Conservation (phyloP, 2,113 vertebrate species). For the Sinocyclocheilus maitianheensis region DNA sequence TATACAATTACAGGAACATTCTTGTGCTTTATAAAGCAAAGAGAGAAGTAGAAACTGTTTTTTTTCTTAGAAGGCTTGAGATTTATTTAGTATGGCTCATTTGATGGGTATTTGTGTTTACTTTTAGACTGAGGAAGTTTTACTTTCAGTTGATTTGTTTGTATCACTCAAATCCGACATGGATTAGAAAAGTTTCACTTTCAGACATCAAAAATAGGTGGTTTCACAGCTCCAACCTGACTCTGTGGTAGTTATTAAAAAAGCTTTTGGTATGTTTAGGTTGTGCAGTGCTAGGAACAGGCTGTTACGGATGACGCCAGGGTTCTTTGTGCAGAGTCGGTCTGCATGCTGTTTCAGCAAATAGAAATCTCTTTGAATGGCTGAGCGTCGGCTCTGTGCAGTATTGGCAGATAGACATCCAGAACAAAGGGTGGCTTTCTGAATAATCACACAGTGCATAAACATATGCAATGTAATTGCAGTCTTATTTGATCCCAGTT, state of each 20-base stretch:
- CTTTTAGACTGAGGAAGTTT: background rate
- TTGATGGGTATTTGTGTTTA: background rate
- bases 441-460: background rate
- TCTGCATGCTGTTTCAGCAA: background rate
- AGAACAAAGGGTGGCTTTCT: conserved; percentile 21
- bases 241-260: background rate
- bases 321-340: background rate
- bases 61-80: background rate
- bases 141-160: background rate
- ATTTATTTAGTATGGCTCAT: background rate
- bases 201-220: background rate
- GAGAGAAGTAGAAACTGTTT: background rate
- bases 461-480: background rate
- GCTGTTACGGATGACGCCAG: background rate
- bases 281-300: conserved; percentile 2
- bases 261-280: background rate
- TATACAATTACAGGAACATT: conserved; percentile 6
- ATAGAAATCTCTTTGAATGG: conserved; percentile 13
- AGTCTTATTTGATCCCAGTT: background rate
- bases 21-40: background rate
- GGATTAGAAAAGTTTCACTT: background rate
- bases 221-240: background rate
- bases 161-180: background rate
- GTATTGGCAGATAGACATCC: conserved; percentile 1
- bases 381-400: conserved; percentile 13